These are phyloP conservation scores for Leptinotarsa defecta DNA, from an alignment of 1,140 invertebrate species.

Conservation along the genomic window DNA sequence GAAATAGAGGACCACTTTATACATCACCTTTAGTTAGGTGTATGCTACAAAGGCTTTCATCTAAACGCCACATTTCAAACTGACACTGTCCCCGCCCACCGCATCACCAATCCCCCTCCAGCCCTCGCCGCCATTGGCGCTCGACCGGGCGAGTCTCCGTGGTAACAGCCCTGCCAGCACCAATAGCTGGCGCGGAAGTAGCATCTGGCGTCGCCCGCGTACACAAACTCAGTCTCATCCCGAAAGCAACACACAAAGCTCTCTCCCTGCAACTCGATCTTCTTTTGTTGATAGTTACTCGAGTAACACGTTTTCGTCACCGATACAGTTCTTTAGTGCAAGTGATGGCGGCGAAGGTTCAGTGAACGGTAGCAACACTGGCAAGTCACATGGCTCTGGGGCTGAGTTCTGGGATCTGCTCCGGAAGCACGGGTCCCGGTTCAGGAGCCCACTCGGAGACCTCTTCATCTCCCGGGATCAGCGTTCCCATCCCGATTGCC, in stretches of 20 bases:
- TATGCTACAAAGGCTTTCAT: constrained; percentile 48
- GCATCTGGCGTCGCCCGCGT: constrained; percentile 7
- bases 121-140: constrained; percentile 38
- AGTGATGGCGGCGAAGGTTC: constrained; percentile 14
- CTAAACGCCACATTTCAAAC: constrained; percentile 42
- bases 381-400: constrained; percentile 57
- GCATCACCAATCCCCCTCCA: constrained; percentile 38
- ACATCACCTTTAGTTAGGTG: constrained; percentile 54
- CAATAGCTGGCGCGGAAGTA: constrained; percentile 36
- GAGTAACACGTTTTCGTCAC: constrained; percentile 6
- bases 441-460: constrained; percentile 54
- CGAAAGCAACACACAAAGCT: constrained; percentile 38
- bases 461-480: constrained; percentile 56
- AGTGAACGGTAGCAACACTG: constrained; percentile 44
- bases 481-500: constrained; percentile 57
- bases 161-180: constrained; percentile 40
- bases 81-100: constrained; percentile 42
- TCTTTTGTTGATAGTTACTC: constrained; percentile 28
- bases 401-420: constrained; percentile 53
- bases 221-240: constrained; percentile 41
- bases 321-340: constrained; percentile 8
- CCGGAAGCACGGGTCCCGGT: constrained; percentile 50
- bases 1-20: constrained; percentile 53
- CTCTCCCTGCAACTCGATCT: constrained; percentile 19
- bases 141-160: constrained; percentile 38